Base-by-base conservation (phyloP, 2,888 invertebrate genomes). In the Proisotoma minuta region DNA sequence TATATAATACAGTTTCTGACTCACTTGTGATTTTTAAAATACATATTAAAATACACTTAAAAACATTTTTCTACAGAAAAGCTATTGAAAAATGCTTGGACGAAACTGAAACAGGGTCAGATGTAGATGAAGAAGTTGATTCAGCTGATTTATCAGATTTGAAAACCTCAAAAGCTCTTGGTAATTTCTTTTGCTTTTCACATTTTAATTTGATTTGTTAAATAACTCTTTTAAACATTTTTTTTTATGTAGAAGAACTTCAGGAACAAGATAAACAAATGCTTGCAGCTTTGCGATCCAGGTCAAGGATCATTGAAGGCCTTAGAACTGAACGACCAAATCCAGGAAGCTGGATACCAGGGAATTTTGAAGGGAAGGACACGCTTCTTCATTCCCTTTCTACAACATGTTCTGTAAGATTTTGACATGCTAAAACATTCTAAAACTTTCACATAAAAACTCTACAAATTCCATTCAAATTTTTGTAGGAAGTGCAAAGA, bases 251-350 rank as follows among this genome's bases (percentile, higher is more conserved):
- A 72, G 74, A 74, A 52, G 71, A 74, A 52, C 59, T 74, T 28
- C 69, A 70, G 51, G 72, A 74, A 49, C 68, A 70, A 28, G 74
- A 74, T 58, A 68, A 60, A 18, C 71, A 74, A 51, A 69, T 74
- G 29, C 26, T 72, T 29, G 50, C 66, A 0, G 48, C 70, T 23
- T 56, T 74, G 0, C 61, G 67, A 23, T 63, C 68, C 3, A 62
- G 74, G 12, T 59, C 71, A 1, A 71, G 68, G 57, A 40, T 72
- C 12, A 65, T 74, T 34, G 71, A 72, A 15, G 60, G 63, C 22
- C 58, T 74, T 2, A 63, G 69, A 34, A 47, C 65, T 20, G 73
- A 74, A 48, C 70, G 67, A 56, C 73, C 73, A 5, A 65, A 68
- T 53, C 59, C 69, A 29, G n/a, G n/a, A n/a, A n/a, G n/a, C n/a